A percentile compares a stretch with the other conserved stretches of the same genome.
Conservation (phyloP, 1,140 invertebrate genomes). For the Mya arenaria region DNA sequence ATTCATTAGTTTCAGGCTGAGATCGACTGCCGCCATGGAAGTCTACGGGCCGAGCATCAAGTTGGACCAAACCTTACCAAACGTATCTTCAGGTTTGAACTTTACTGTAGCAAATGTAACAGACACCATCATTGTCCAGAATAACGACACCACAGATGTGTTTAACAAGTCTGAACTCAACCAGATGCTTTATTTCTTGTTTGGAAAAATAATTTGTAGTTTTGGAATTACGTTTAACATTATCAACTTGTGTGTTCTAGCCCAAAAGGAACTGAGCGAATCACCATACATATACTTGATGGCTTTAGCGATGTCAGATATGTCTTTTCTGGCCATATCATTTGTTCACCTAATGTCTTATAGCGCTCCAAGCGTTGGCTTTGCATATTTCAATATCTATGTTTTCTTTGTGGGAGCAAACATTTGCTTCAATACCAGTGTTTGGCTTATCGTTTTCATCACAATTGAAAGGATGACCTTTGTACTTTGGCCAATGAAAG, state of each 20-base stretch:
- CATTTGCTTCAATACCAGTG: constrained; percentile 31
- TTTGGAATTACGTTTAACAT: constrained; percentile 31
- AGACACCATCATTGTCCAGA: too few relatives aligned
- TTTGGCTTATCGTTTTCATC: constrained; percentile 27
- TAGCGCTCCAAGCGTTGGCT: neutral
- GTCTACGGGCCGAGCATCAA: too few relatives aligned
- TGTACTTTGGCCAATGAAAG: constrained; percentile 3
- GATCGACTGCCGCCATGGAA: too few relatives aligned
- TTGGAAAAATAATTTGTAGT: constrained; percentile 6
- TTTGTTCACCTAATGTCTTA: constrained; percentile 22
- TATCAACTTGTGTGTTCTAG: constrained; percentile 2
- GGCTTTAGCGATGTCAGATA: constrained; percentile 28
- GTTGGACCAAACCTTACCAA: too few relatives aligned
- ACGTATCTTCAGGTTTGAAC: too few relatives aligned
- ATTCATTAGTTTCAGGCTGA: too few relatives aligned
- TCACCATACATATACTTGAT: constrained; percentile 34
- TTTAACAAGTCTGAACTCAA: too few relatives aligned
- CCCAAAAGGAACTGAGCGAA: constrained; percentile 1
- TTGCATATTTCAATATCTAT: constrained; percentile 28
- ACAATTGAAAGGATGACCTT: constrained; percentile 29
- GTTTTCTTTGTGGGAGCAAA: constrained; percentile 30
- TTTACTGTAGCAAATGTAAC: too few relatives aligned
- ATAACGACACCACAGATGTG: too few relatives aligned
- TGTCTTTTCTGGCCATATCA: neutral
- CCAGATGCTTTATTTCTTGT: constrained; percentile 9